These are phyloP conservation scores for Mamestra brassicae DNA, from an alignment of 2,888 invertebrate genomes.

Conservation along the genomic window DNA sequence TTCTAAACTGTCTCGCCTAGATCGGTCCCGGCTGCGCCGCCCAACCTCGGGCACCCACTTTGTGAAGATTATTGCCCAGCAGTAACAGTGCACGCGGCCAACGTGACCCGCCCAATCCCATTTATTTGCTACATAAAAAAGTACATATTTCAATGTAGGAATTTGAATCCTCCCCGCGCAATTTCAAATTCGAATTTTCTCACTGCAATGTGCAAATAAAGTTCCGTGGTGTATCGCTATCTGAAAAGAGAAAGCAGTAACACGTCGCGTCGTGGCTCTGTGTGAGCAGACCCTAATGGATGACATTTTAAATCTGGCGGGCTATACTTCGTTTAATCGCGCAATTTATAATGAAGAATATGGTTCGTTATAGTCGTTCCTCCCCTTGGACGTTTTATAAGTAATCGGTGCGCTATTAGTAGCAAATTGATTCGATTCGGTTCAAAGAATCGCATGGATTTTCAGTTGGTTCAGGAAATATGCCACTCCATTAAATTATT, in stretches of 20 bases:
- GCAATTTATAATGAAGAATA: conserved; percentile 79
- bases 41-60: no score
- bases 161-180: background rate
- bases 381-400: conserved; percentile 54
- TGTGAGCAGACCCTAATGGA: conserved; percentile 32
- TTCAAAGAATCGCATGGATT: conserved; percentile 21
- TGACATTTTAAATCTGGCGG: conserved; percentile 68
- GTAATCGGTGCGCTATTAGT: conserved; percentile 50
- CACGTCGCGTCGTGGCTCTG: no score
- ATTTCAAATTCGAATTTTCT: background rate
- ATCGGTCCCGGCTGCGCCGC: no score
- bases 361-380: conserved; percentile 67
- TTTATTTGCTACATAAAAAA: background rate
- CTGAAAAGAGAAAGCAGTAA: background rate
- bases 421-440: conserved; percentile 38
- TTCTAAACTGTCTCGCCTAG: no score
- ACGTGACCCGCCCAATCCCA: no score
- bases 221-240: background rate
- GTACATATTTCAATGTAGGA: background rate
- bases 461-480: conserved; percentile 4
- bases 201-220: background rate
- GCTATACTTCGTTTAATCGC: conserved; percentile 74
- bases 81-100: no score
- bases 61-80: no score
- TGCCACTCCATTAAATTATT: conserved; percentile 1